phyloP scores from a whole-genome alignment of 2,888 invertebrate genomes.

The Netelia melanura region DNA sequence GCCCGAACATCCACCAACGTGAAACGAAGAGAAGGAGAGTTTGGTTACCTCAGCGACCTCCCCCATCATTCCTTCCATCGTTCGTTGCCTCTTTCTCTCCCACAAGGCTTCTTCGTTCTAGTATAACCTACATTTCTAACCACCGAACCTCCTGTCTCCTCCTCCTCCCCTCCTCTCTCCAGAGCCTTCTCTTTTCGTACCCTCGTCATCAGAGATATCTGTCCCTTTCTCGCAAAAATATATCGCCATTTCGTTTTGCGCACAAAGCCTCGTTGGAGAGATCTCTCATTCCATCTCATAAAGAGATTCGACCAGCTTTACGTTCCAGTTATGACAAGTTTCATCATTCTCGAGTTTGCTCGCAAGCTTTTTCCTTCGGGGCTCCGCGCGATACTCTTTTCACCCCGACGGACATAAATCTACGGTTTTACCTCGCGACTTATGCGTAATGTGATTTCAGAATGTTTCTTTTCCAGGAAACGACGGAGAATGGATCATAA shows the following conservation, averaged over 20 bases:
- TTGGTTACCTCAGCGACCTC: conserved; percentile 28
- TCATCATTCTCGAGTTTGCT: neutral
- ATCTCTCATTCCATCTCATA: conserved; percentile 9
- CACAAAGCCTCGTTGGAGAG: conserved; percentile 5
- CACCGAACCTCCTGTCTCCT: neutral
- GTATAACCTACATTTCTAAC: neutral
- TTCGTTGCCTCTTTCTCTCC: neutral
- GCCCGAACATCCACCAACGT: conserved; percentile 43
- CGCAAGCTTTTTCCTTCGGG: neutral
- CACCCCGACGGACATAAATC: no score
- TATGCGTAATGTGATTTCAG: no score
- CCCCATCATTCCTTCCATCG: conserved; percentile 9
- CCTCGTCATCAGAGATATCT: conserved; percentile 26
- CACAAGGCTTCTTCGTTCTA: neutral
- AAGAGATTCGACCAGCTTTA: conserved; percentile 11
- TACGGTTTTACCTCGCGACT: no score
- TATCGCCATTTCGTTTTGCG: neutral
- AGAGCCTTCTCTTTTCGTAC: neutral
- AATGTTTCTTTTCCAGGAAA: no score
- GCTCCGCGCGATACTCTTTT: no score
- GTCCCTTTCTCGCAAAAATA: neutral
- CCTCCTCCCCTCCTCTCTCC: neutral
- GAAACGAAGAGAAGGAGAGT: neutral
- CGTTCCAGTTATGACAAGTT: neutral
- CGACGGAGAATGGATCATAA: no score